phyloP scores from a whole-genome alignment of 2,888 invertebrate genomes.

The Euzetes globulus region DNA sequence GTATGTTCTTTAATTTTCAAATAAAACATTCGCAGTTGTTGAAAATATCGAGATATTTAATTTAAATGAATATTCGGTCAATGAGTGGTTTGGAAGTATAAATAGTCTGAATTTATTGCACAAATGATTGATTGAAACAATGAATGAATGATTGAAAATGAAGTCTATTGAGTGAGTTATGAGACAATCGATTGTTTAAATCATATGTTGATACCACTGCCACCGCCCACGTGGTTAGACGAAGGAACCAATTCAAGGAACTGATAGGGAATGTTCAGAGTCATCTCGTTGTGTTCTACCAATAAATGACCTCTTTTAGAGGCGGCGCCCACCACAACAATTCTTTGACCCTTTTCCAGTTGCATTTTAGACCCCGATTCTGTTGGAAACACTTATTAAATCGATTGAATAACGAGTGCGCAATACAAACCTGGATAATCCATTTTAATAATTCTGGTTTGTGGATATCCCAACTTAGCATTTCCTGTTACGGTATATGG shows the following conservation, averaged over 20 bases:
- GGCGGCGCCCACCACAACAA: conserved; percentile 79
- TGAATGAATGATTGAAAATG: background rate
- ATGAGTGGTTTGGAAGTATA: too few species aligned
- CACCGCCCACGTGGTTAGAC: background rate
- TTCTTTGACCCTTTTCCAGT: conserved; percentile 72
- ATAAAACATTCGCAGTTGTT: too few species aligned
- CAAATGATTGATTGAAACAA: too few species aligned
- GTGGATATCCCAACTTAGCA: conserved; percentile 84
- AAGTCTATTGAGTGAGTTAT: background rate
- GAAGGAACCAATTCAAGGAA: conserved; percentile 59
- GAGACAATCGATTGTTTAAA: background rate
- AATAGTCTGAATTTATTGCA: background rate
- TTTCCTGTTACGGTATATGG: conserved; percentile 83
- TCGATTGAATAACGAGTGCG: too few species aligned
- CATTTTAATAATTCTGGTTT: conserved; percentile 81
- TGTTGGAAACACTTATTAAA: background rate
- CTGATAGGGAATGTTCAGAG: conserved; percentile 71
- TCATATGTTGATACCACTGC: conserved; percentile 23
- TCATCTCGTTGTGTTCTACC: conserved; percentile 68
- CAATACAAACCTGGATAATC: conserved; percentile 75
- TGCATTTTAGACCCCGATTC: conserved; percentile 48
- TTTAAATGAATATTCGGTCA: too few species aligned
- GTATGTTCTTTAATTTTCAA: too few species aligned
- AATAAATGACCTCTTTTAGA: conserved; percentile 74
- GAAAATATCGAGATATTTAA: too few species aligned